Conservation (phyloP, 2,888 invertebrate species). For the Ecdyonurus torrentis region DNA sequence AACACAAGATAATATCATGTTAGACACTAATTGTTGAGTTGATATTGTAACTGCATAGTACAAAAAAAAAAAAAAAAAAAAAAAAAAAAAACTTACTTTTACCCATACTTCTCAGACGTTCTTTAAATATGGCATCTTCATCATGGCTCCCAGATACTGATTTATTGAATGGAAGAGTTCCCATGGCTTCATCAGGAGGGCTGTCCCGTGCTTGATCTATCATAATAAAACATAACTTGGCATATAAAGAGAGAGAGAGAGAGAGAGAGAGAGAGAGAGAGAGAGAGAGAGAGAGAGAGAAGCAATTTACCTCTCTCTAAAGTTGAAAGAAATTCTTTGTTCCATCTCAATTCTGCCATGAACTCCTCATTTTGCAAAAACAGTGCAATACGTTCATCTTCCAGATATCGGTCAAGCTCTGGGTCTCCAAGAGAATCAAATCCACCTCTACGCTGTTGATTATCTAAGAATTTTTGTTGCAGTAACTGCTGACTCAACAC, state of each 20-base stretch:
- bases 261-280: too few relatives aligned
- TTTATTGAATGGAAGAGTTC: slow-evolving; percentile 12
- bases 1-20: too few relatives aligned
- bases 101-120: slow-evolving; percentile 65
- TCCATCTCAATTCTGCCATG: slow-evolving; percentile 67
- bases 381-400: slow-evolving; percentile 73
- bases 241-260: neutral
- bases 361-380: slow-evolving; percentile 84
- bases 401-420: slow-evolving; percentile 40
- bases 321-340: slow-evolving; percentile 73
- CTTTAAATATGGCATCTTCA: slow-evolving; percentile 55
- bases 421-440: slow-evolving; percentile 22
- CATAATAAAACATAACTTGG: neutral
- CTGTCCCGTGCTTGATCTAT: slow-evolving; percentile 7
- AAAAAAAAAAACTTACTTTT: slow-evolving; percentile 50
- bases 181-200: slow-evolving; percentile 10
- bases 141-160: slow-evolving; percentile 23
- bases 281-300: too few relatives aligned
- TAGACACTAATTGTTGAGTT: too few relatives aligned
- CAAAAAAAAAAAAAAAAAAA: too few relatives aligned
- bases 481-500: slow-evolving; percentile 20
- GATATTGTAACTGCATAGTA: too few relatives aligned
- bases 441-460: slow-evolving; percentile 24
- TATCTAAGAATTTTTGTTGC: slow-evolving; percentile 28
- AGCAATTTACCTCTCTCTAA: slow-evolving; percentile 54